Evolutionary conservation across 2,113 vertebrate species (phyloP).

Genomic region (Calidris pygmaea): DNA sequence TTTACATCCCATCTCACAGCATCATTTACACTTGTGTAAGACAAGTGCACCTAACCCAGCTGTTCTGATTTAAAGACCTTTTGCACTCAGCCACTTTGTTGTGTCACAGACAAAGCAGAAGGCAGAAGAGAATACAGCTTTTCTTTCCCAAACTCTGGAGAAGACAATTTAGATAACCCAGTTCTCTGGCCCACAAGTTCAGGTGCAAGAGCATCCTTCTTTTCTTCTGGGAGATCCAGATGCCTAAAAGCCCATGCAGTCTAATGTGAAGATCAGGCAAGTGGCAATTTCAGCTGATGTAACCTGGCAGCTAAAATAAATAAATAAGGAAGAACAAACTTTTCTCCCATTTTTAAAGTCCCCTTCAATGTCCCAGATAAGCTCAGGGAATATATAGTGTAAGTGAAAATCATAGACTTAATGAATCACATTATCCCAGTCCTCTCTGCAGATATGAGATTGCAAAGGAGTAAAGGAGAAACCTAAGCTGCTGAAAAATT

Average conservation of each 20-base stretch:
- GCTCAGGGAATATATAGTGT: neutral
- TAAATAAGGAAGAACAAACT: neutral
- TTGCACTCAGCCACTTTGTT: neutral
- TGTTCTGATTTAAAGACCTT: neutral
- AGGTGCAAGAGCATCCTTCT: neutral
- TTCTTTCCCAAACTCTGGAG: neutral
- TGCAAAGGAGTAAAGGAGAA: neutral
- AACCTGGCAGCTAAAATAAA: neutral
- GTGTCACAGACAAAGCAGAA: neutral
- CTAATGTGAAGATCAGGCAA: neutral
- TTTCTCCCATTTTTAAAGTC: neutral
- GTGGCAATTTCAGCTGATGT: neutral
- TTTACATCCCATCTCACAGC: neutral
- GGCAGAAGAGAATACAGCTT: neutral
- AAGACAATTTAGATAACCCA: neutral
- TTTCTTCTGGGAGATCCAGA: neutral
- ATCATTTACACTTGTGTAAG: neutral
- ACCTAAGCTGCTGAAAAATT: neutral
- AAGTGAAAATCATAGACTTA: constrained; percentile 2
- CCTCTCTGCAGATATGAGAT: neutral
- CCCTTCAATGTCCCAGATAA: neutral
- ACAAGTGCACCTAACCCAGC: neutral
- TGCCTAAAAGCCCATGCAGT: neutral
- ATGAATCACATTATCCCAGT: neutral
- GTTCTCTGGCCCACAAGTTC: neutral